Conservation (phyloP, 1,140 invertebrate species). For the Drosophila asahinai region DNA sequence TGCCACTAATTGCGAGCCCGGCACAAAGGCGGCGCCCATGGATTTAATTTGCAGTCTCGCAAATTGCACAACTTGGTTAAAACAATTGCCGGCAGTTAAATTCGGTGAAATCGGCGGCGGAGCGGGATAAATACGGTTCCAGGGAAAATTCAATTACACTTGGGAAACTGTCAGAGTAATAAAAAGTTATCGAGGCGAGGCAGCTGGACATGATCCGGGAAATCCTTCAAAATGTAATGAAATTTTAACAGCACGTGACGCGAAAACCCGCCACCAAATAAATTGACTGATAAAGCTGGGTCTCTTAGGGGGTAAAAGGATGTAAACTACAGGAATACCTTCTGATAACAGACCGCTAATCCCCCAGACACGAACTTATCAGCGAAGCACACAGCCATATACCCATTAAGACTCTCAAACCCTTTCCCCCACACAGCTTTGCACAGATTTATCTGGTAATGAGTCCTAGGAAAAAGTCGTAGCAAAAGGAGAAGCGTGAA, state of each 20-base stretch:
- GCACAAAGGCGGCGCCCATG: slow-evolving; percentile 32
- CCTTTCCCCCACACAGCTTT: neutral
- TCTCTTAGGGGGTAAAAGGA: neutral
- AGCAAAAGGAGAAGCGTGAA: neutral
- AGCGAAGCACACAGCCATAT: slow-evolving; percentile 11
- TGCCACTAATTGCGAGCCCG: slow-evolving; percentile 42
- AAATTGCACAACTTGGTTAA: slow-evolving; percentile 63
- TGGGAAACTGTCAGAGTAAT: slow-evolving; percentile 37
- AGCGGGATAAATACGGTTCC: slow-evolving; percentile 9
- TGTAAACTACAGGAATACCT: neutral
- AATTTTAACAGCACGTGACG: slow-evolving; percentile 36
- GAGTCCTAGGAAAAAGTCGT: neutral
- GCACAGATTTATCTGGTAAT: neutral
- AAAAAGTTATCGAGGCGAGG: slow-evolving; percentile 29
- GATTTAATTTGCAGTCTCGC: slow-evolving; percentile 58
- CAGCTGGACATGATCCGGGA: slow-evolving; percentile 28
- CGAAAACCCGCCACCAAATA: slow-evolving; percentile 7
- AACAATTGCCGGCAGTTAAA: slow-evolving; percentile 48
- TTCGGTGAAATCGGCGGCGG: neutral
- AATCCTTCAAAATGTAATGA: slow-evolving; percentile 49
- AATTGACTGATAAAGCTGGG: slow-evolving; percentile 41
- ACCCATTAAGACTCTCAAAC: neutral
- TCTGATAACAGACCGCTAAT: slow-evolving; percentile 38
- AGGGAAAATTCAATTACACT: slow-evolving; percentile 44
- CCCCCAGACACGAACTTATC: slow-evolving; percentile 32